These are phyloP conservation scores for Anoplopoma fimbria DNA, from an alignment of 2,113 vertebrate species.

Conservation along the genomic window DNA sequence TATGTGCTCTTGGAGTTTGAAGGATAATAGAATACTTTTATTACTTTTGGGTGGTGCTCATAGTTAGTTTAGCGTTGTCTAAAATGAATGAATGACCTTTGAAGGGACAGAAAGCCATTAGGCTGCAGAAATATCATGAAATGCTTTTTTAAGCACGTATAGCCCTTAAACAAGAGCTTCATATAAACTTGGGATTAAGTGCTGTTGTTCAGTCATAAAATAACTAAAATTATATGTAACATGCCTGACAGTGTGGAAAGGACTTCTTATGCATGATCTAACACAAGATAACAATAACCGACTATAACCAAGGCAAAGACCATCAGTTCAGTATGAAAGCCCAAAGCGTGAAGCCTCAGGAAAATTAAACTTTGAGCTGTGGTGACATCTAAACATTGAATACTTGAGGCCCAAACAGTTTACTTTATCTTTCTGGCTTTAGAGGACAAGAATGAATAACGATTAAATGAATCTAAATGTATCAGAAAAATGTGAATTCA, in stretches of 20 bases:
- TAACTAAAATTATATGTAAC: background rate
- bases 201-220: background rate
- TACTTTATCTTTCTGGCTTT: background rate
- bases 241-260: background rate
- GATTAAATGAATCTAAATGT: background rate
- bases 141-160: background rate
- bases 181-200: background rate
- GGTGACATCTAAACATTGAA: background rate
- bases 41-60: background rate
- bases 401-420: background rate
- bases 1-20: background rate
- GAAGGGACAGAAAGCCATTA: background rate
- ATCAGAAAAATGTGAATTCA: background rate
- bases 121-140: background rate
- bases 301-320: background rate
- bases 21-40: background rate
- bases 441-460: background rate
- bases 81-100: background rate
- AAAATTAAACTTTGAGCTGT: background rate
- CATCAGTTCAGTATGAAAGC: background rate
- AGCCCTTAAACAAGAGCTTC: background rate
- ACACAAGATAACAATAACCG: too few species aligned
- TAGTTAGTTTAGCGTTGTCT: background rate
- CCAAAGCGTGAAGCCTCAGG: background rate
- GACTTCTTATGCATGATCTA: slow-evolving; percentile 1